Base-by-base conservation (phyloP, 1,140 invertebrate genomes). In the Delia radicum region DNA sequence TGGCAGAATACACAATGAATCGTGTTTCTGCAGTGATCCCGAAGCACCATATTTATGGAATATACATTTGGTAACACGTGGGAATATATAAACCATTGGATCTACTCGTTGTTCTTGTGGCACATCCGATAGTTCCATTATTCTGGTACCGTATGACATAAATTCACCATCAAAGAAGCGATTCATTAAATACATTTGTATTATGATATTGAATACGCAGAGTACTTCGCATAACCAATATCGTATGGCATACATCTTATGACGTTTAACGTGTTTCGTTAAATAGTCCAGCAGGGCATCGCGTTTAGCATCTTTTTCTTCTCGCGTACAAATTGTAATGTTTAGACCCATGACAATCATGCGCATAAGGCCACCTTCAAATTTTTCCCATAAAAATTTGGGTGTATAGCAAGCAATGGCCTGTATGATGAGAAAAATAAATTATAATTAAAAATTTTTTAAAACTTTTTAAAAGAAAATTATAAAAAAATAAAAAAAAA, bases 341-440 rank as follows among this genome's bases (percentile, higher is more conserved):
- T 95, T 94, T 75, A 96, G 87, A 2, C 95, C 94, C 91, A 94
- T 94, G 18, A 95, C 93, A 46, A 96, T 91, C 74, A 94, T 93
- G 46, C 89, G 88, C 87, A 97, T 91, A 24, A 96, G 88, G 3
- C 93, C 92, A 62, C 93, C 92, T 87, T 95, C 93, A 89, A 92
- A 94, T 27, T 90, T 88, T 80, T 94, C 92, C 97, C 97, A 98
- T 5, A 98, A 85, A 87, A 95, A 96, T 87, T 97, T 96, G 2
- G 97, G 97, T 27, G 95, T 91, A 87, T 99, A 98, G 87, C 98
- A 99, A 79, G 97, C 89, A 78, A 97, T 89, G 1, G 95, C 97
- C 92, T 96, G 90, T 6, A 75, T 82, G 86, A 67, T 26, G 24
- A 48, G 76, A 48, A 3, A 73, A 73, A 48, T 27, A 8, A 10